Percentiles rank a stretch among this genome's conserved stretches.
Evolutionary conservation across 2,113 vertebrate genomes (phyloP).

Genomic region (Nothocercus nigrocapillus): DNA sequence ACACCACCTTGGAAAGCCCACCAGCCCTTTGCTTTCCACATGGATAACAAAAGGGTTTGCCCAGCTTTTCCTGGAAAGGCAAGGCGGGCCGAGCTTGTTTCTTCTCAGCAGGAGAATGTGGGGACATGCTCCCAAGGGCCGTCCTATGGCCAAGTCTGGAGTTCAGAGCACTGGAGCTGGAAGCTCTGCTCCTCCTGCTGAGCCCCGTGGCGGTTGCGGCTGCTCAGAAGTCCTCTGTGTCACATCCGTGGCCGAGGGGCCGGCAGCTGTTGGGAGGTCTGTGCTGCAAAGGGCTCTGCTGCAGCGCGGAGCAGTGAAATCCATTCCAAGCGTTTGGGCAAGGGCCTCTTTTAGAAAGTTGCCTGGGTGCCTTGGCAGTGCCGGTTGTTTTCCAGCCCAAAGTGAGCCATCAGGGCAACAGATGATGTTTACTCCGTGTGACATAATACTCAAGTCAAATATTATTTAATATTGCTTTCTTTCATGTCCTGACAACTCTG

Average conservation of each 20-base stretch:
- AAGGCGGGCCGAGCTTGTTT: not conserved
- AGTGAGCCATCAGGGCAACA: constrained; percentile 76
- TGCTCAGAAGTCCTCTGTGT: not conserved
- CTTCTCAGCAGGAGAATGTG: not conserved
- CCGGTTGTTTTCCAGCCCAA: constrained; percentile 37
- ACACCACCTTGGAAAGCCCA: not conserved
- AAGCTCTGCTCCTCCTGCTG: not conserved
- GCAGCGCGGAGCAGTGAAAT: not conserved
- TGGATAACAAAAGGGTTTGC: not conserved
- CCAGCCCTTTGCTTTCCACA: not conserved
- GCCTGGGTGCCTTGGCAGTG: constrained; percentile 60
- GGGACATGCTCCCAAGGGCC: not conserved
- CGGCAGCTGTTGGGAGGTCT: not conserved
- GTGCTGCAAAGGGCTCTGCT: not conserved
- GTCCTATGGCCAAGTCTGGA: not conserved
- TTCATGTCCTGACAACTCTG: constrained; percentile 76
- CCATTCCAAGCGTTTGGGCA: constrained; percentile 56
- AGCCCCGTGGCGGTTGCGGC: not conserved
- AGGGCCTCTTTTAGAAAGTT: constrained; percentile 40
- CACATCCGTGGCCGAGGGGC: not conserved
- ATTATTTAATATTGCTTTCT: constrained; percentile 74
- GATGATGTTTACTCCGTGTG: constrained; percentile 80
- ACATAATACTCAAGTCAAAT: constrained; percentile 75
- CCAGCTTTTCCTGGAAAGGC: not conserved
- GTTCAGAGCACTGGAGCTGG: not conserved